Base-by-base conservation (phyloP, 2,113 vertebrate species). In the Setophaga petechia region DNA sequence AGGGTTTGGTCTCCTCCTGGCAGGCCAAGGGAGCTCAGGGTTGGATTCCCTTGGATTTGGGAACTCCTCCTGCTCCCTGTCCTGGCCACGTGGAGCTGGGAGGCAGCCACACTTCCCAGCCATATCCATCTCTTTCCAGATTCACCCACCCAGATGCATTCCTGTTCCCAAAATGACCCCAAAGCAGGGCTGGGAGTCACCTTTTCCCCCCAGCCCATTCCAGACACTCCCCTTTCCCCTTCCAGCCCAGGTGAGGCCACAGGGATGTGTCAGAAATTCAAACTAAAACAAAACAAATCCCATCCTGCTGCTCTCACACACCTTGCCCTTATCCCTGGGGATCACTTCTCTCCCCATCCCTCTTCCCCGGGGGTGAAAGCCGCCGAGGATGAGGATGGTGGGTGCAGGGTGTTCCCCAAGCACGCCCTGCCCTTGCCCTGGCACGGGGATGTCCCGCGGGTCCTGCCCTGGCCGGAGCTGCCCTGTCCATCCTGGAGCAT, bases 281-380 rank as follows among this genome's bases (percentile, higher is more conserved):
- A 72, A 67, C 19, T 25, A 20, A 55, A 62, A n/a, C 2, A 41
- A 43, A 79, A 44, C 46, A 66, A 87, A 54, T 46, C 58, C 62
- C 78, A 67, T 91, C 78, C 84, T 65, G 51, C 76, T 72, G 79
- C 88, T 89, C 31, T 66, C 61, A 16, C 69, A 78, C 3, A 5
- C 74, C 88, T 75, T n/a, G 58, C 65, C 54, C 85, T 94, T 87
- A 14, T 94, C 87, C 23, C 6, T 33, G 65, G 90, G 77, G 69
- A 82, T 95, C 96, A 9, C 66, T 91, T 84, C 89, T 86, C 93
- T 91, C 83, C 90, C 69, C 72, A 92, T 2, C 65, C 62, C 44
- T 44, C 71, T 90, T 66, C 47, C 69, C 59, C 44, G 3, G 7
- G 79, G 66, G 69, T 51, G 75, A 81, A 93, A 66, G 43, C 72